Evolutionary conservation across 2,113 vertebrate species (phyloP).

Genomic region (Pluvianellus socialis): DNA sequence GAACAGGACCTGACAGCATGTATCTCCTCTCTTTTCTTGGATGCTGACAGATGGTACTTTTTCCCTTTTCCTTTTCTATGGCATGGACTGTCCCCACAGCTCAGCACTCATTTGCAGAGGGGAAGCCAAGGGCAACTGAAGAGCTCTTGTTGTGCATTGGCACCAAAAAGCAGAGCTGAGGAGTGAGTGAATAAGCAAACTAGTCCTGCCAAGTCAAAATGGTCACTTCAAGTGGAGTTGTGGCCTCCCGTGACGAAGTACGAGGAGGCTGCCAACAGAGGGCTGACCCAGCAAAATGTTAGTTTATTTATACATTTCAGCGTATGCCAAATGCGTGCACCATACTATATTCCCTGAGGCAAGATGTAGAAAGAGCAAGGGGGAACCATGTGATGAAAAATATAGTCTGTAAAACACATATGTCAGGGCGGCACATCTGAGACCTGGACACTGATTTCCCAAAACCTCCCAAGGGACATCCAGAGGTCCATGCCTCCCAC

Average conservation of each 20-base stretch:
- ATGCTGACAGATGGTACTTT: neutral
- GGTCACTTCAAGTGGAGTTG: conserved; percentile 29
- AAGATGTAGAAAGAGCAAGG: neutral
- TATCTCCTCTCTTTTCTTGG: neutral
- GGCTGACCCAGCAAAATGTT: conserved; percentile 45
- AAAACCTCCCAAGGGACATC: neutral
- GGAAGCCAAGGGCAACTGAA: conserved; percentile 9
- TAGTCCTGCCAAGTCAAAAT: conserved; percentile 30
- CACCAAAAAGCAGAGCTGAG: neutral
- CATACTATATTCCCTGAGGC: neutral
- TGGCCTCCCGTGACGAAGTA: conserved; percentile 30
- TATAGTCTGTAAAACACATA: neutral
- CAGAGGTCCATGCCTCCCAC: fast-evolving
- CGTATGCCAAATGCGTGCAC: fast-evolving
- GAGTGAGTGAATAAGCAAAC: neutral
- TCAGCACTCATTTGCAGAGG: neutral
- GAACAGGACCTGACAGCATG: neutral
- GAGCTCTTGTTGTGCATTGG: conserved; percentile 21
- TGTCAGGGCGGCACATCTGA: neutral
- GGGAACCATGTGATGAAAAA: neutral
- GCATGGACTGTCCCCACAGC: neutral
- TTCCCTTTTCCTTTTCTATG: neutral
- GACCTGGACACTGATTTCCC: neutral
- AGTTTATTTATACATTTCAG: conserved; percentile 48
- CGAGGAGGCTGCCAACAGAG: neutral